Evolutionary conservation across 2,797 vertebrate genomes (phyloP), one percentile per base, ranked within the genome.

Genomic region (Nyctalus aviator): DNA sequence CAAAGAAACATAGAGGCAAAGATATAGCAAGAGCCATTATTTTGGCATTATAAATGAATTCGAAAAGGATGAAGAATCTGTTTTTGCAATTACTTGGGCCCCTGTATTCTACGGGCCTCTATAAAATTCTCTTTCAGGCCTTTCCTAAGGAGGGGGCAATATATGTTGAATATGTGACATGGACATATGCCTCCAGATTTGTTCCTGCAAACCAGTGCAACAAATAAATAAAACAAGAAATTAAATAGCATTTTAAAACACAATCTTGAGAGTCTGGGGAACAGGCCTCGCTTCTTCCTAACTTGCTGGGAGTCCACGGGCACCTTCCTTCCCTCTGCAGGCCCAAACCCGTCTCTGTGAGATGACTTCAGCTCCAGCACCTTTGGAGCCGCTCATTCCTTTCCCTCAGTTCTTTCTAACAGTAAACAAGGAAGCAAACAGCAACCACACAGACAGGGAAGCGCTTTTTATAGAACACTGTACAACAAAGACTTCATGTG

Each of bases 391-490:
- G 23, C 20, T 55, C 46, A 46, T 32, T 57, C 37, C 35, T 91
- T 84, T 11, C 23, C 21, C 46, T 55, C 37, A 25, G 14, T 27
- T 44, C 15, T 35, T 62, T 59, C 46, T 66, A 59, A 73, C 6
- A 76, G 72, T 81, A 53, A 90, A 53, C 32, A 69, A 78, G 93
- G 64, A 78, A 85, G 37, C 50, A 66, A 88, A 81, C 6, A 48
- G n/a, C 50, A 14, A 23, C 41, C 73, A 3, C 57, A 46, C 12
- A 59, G 81, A 55, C 71, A 46, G 55, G 46, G 30, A 41, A 66
- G 32, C 23, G 62, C 79, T 85, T 53, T 71, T 62, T 92, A n/a
- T 5, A 90, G 79, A 68, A 64, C 41, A 46, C 21, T 11, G 57
- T 64, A 66, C 69, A 72, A 69, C 59, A 76, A 72, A 68, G 62